Conservation (phyloP, 2,113 vertebrate genomes). For the Stigmatopora nigra region DNA sequence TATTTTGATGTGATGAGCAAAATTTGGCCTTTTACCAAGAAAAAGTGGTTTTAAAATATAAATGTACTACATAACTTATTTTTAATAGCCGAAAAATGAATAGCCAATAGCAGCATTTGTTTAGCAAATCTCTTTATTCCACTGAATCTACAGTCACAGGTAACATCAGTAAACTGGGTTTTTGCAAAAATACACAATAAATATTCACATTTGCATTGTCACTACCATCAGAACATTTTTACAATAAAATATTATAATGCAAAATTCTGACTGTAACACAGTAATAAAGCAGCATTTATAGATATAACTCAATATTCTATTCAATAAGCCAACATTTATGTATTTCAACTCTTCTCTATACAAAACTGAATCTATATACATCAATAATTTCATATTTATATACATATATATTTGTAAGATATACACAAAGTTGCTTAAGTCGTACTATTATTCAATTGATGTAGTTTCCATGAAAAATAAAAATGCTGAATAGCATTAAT, state of each 20-base stretch:
- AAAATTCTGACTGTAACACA: slow-evolving; percentile 47
- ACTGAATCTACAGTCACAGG: slow-evolving; percentile 41
- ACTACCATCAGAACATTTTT: slow-evolving; percentile 34
- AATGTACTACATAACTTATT: background rate
- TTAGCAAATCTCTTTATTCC: slow-evolving; percentile 57
- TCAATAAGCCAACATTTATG: slow-evolving; percentile 34
- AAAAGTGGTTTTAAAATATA: no score
- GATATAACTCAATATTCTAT: slow-evolving; percentile 34
- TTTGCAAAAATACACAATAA: slow-evolving; percentile 52
- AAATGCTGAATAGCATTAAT: slow-evolving; percentile 3
- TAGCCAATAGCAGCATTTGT: background rate
- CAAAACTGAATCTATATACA: slow-evolving; percentile 49
- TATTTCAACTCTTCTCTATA: slow-evolving; percentile 33
- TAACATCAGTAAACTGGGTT: slow-evolving; percentile 45
- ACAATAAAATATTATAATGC: slow-evolving; percentile 30
- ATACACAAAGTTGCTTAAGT: slow-evolving; percentile 4
- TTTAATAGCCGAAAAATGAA: background rate
- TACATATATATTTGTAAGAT: slow-evolving; percentile 14
- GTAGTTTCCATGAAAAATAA: background rate
- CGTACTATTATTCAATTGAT: slow-evolving; percentile 1
- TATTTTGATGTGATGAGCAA: no score
- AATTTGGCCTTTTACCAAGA: no score
- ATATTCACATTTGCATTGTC: slow-evolving; percentile 37
- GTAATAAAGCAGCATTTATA: slow-evolving; percentile 37
- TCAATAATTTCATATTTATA: slow-evolving; percentile 48